Evolutionary conservation across 2,888 invertebrate species (phyloP), one percentile per base, ranked within the genome.

Genomic region (Synergus gifuensis): DNA sequence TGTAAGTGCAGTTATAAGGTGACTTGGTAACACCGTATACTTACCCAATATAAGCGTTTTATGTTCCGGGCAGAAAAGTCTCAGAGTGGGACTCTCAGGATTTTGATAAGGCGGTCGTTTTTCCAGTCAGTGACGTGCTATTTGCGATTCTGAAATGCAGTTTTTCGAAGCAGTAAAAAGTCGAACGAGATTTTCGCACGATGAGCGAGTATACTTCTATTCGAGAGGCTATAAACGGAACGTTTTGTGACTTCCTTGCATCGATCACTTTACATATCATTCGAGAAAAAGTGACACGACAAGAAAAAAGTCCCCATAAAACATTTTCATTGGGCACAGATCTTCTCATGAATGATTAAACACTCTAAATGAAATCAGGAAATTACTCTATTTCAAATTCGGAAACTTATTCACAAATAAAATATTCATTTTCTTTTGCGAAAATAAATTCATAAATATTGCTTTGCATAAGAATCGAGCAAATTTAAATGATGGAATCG

Each of bases 41-140:
- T n/a, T 28, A 16, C 49, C 36, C n/a, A 44, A 44, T 54, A 54
- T 73, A 58, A 54, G 54, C 73, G 73, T 73, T 73, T 69, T 73
- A 73, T 58, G 54, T 73, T 16, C 69, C 9, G 49, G 12, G 62
- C 12, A 49, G 78, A 60, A 79, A 77, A 76, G 54, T 40, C 36
- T 49, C 14, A 18, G 36, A 69, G 77, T 77, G 73, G 54, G 69
- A 82, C 76, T 79, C 36, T 69, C 28, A 40, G 79, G 79, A 76
- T 82, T 80, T 82, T 78, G 77, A 82, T 82, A 80, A 82, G 80
- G 69, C 60, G 54, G 16, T 73, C 73, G 73, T 73, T 73, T 54
- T 73, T 73, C 73, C 69, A 69, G 46, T 49, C 49, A 63, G 67
- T 64, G 60, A 76, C 76, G 64, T 58, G 62, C 46, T 16, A 46